These are phyloP conservation scores for human (Homo sapiens) DNA, from an alignment of 2,113 vertebrate species.

Conservation along the genomic window GRCh38 chr4:107041001-107041500, in stretches of 20 bases:
- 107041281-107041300: not conserved
- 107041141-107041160: not conserved
- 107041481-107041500: not conserved
- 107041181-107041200: not conserved
- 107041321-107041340: conserved; percentile 6
- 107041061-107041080: not conserved
- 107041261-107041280: not conserved
- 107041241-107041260: not conserved
- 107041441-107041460: not conserved
- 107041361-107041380: conserved; percentile 32
- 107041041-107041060: not conserved
- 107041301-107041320: not conserved
- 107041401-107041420: conserved; percentile 1
- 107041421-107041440: conserved; percentile 28
- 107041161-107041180: not conserved
- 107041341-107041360: conserved; percentile 6
- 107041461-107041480: not conserved
- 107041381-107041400: conserved; percentile 16
- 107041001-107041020: not conserved
- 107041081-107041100: not conserved
- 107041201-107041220: not conserved
- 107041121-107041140: not conserved
- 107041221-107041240: not conserved
- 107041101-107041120: not conserved
- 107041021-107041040: not conserved